Evolutionary conservation across 2,888 invertebrate genomes (phyloP), one percentile per base, ranked within the genome.

Genomic region (Papilio gigon): DNA sequence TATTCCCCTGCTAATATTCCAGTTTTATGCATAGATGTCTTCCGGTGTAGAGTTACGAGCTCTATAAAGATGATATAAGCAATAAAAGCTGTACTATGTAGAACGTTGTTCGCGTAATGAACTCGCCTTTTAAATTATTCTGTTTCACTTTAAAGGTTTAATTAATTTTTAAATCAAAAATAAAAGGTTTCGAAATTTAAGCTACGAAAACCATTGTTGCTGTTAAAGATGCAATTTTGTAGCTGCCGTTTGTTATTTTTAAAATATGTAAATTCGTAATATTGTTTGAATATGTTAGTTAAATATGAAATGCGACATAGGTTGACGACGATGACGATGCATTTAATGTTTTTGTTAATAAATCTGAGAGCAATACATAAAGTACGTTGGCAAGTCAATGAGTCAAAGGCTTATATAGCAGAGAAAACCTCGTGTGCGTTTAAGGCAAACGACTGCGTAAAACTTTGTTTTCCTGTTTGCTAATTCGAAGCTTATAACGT

Each of bases 381-480:
- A 60, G 27, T 53, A n/a, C 60, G 33, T 27, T 40, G 47, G 25
- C 47, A 66, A 42, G 33, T 58, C 42, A 53, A 53, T 53, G 14
- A 58, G 25, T 67, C 66, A 60, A 67, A 67, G 60, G 37, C 37
- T 50, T 37, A 59, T 59, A 67, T 66, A 47, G 50, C 50, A 40
- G 47, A 65, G 56, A 67, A 60, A 50, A 22, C 12, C 59, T 66
- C 60, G 14, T 50, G 20, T 67, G 60, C 35, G 59, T 59, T 65
- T 22, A 50, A 67, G 60, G 60, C 60, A 61, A 67, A 67, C 50
- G 66, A 66, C 27, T 66, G 66, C 50, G 66, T 67, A 60, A 61
- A 67, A 67, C 35, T 67, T 67, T 50, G 66, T 67, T 37, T 60
- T 60, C 47, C 66, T 67, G 66, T 67, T 66, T 66, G 66, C 37